Evolutionary conservation across 2,113 vertebrate species (phyloP), one percentile per base, ranked within the genome.

Genomic region (Oncorhynchus clarkii): DNA sequence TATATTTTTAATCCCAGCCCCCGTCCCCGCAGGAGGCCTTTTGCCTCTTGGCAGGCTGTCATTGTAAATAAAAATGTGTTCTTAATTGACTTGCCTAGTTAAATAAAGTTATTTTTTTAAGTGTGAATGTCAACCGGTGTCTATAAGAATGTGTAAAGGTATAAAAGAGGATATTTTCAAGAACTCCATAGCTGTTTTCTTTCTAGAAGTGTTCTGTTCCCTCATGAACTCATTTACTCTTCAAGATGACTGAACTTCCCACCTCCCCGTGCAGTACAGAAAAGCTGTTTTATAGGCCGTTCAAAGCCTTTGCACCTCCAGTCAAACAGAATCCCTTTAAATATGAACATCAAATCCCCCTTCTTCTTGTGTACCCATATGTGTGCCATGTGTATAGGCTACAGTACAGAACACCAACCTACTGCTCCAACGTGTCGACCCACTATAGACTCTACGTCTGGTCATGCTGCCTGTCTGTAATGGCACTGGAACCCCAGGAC

Each of bases 331-430:
- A 66, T 65, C 45, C 24, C 57, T 54, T 29, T 71, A 71, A 71
- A 29, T 48, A 71, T 39, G 54, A 14, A 18, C 49, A 64, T 48
- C 31, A 67, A 29, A 29, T 67, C 27, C 71, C 27, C 20, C 16
- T 48, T 48, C 49, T 48, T 48, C 49, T 31, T 4, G 18, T 13
- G 48, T 9, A 57, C 22, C 39, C 75, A 66, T 71, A 45, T 71
- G 75, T 71, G 59, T 49, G 11, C 75, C 75, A 77, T 64, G 69
- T 77, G 75, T 60, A 34, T 20, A 16, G 54, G 29, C 62, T 59
- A 49, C 34, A 45, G 14, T 45, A 57, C 49, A 27, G 8, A 49
- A 51, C 76, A 54, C 48, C 8, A 26, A 57, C 62, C 6, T 16
- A 1, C n/a, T 69, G 18, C 59, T 65, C 59, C n/a, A 13, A 54